Conservation (phyloP, 2,113 vertebrate species). For the Malurus elegans region DNA sequence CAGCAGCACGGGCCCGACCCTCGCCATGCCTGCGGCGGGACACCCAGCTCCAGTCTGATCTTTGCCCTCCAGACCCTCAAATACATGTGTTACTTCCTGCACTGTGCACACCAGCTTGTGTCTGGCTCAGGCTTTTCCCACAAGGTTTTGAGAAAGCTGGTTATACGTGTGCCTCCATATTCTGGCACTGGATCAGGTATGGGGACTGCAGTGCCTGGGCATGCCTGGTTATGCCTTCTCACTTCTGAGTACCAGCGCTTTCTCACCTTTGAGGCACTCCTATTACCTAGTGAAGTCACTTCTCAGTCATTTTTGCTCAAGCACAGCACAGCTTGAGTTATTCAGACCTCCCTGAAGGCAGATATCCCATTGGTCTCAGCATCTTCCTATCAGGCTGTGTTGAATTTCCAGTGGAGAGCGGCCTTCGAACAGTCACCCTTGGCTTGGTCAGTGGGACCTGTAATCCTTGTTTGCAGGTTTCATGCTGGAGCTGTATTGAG, state of each 20-base stretch:
- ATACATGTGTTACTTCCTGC: background rate
- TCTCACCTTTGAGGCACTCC: background rate
- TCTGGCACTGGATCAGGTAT: background rate
- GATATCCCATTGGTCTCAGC: background rate
- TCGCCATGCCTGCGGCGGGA: accelerated
- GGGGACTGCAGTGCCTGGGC: background rate
- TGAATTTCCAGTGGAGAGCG: background rate
- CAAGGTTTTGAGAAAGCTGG: background rate
- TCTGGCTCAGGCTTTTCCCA: background rate
- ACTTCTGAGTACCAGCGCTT: background rate
- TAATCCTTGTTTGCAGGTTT: background rate
- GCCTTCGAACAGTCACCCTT: background rate
- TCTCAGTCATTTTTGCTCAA: background rate
- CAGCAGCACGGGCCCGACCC: background rate
- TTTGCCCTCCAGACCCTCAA: background rate
- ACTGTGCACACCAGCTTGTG: background rate
- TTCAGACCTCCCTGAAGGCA: background rate
- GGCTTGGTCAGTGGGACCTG: background rate
- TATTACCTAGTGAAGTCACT: background rate
- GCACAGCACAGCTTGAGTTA: background rate
- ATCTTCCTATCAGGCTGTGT: background rate
- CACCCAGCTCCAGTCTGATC: background rate
- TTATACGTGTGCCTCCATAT: accelerated
- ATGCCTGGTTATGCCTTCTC: background rate
- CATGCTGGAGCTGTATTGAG: background rate